These are phyloP conservation scores for Salvator merianae DNA, from an alignment of 2,113 vertebrate genomes.

Conservation along the genomic window DNA sequence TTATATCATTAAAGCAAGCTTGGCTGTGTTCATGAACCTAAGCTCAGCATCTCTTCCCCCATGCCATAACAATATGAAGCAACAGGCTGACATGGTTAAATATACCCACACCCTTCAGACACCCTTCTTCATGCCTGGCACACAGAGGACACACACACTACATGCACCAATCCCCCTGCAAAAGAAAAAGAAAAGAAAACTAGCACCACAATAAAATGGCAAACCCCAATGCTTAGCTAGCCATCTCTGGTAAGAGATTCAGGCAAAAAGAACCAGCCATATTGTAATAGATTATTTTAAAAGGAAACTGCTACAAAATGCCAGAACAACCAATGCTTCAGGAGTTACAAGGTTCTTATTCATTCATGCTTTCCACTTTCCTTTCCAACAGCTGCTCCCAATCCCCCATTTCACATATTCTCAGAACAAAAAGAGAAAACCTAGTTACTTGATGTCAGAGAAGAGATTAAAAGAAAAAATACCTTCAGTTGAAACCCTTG, in stretches of 20 bases:
- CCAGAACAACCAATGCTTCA: not conserved
- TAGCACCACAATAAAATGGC: not conserved
- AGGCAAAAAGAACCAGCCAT: not conserved
- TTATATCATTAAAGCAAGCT: not conserved
- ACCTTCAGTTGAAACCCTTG: not conserved
- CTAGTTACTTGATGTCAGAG: constrained; percentile 2
- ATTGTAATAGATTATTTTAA: constrained; percentile 1
- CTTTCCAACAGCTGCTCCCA: constrained; percentile 13
- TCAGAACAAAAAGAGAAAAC: not conserved
- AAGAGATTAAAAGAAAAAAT: not conserved
- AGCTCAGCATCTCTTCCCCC: not conserved
- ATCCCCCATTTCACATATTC: not conserved
- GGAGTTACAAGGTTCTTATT: not conserved
- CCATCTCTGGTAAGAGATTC: not conserved
- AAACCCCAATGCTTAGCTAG: not conserved
- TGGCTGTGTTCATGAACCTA: not conserved
- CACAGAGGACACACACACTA: constrained; percentile 24
- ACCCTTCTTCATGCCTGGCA: constrained; percentile 38
- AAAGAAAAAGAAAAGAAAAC: not conserved
- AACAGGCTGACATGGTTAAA: not conserved
- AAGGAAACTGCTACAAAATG: not conserved
- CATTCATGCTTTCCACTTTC: constrained; percentile 3
- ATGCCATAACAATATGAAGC: not conserved
- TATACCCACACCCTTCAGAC: not conserved
- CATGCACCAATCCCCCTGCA: not conserved